Conservation (phyloP, 2,797 vertebrate genomes). For the Mormyrops attenuatus region DNA sequence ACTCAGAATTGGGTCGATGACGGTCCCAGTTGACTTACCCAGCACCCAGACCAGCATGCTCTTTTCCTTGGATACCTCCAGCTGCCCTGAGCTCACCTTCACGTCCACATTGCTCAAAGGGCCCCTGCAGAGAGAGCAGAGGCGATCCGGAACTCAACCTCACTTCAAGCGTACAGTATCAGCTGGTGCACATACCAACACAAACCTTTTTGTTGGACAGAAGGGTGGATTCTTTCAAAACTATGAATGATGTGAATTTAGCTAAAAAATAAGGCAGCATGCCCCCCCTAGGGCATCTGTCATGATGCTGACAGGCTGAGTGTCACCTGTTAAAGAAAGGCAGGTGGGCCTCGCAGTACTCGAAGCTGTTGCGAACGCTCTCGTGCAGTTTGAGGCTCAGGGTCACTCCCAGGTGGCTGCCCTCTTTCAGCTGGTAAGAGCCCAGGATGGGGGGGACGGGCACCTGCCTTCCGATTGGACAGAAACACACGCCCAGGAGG, state of each 20-base stretch:
- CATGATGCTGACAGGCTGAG: background rate
- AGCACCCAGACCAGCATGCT: conserved; percentile 79
- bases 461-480: conserved; percentile 59
- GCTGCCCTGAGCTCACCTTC: conserved; percentile 80
- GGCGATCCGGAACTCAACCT: background rate
- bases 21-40: conserved; percentile 53
- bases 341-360: conserved; percentile 85
- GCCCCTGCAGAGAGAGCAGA: conserved; percentile 59
- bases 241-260: background rate
- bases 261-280: background rate
- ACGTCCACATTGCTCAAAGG: conserved; percentile 73
- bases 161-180: background rate
- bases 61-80: conserved; percentile 84
- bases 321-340: conserved; percentile 89
- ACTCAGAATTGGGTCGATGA: background rate
- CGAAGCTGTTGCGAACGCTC: conserved; percentile 88
- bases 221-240: background rate
- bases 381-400: conserved; percentile 87
- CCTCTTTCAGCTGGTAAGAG: conserved; percentile 74
- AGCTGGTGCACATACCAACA: background rate
- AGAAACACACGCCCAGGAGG: background rate
- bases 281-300: background rate
- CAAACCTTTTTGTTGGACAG: background rate
- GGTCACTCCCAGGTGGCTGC: conserved; percentile 68
- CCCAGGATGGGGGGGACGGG: conserved; percentile 90